Evolutionary conservation across 1,140 invertebrate genomes (phyloP), one percentile per base, ranked within the genome.

Genomic region (Drosophila asahinai): DNA sequence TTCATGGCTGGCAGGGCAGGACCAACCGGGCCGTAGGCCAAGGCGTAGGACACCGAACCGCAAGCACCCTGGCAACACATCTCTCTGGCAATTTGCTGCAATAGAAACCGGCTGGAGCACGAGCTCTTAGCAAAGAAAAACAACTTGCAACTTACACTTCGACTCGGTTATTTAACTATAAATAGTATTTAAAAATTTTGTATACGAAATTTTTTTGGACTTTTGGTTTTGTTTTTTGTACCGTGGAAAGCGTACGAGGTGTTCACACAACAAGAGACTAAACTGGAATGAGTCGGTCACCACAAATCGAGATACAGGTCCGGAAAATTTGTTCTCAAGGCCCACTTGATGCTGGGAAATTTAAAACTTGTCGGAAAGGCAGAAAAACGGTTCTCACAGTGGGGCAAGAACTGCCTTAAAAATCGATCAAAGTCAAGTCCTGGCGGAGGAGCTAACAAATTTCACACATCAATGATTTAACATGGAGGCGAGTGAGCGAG

Each of bases 381-480:
- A 25, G 12, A 77, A 61, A 77, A 77, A 30, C 15, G 11, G 2
- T 22, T 64, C 49, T 54, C 48, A 60, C 59, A 60, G 42, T 52
- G 22, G 25, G 17, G 7, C 45, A 27, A 19, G 33, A 22, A 40
- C 38, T 45, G 30, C 59, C 77, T 63, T 45, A 58, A 80, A 71
- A 67, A 89, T 89, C 73, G 81, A 81, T 86, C 72, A 79, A 72
- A 72, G 67, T 59, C 65, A 63, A 47, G 70, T 38, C 65, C 51
- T 58, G 42, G 67, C 42, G 42, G n/a, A 61, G 49, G 22, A 61
- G 49, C 57, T 77, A 58, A 81, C 71, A 80, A 86, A 90, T 89
- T 90, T 90, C 72, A 90, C 86, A 80, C 86, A 77, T 86, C 75
- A 82, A 82, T 72, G 79, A 90, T 75, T 90, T 90, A 86, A 86